phyloP scores from a whole-genome alignment of 2,113 vertebrate genomes.

The Coptodon rendalli region DNA sequence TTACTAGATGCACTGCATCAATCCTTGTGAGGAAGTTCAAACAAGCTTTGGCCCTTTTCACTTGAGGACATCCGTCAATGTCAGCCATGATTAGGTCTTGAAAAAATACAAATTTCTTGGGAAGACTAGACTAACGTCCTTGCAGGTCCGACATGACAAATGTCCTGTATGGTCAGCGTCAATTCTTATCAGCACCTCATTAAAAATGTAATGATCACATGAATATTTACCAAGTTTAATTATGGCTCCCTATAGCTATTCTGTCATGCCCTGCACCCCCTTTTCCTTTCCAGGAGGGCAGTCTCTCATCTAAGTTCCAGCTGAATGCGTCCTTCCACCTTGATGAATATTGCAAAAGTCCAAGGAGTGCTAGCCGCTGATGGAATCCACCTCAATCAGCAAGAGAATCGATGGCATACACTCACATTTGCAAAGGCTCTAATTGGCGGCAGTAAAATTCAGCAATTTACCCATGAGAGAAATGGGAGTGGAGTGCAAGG shows the following conservation, averaged over 20 bases:
- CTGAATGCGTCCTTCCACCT: conserved; percentile 44
- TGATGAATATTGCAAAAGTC: conserved; percentile 68
- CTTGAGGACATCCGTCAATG: conserved; percentile 56
- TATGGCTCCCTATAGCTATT: conserved; percentile 45
- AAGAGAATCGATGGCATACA: conserved; percentile 54
- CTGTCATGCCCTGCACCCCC: neutral
- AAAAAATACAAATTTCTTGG: conserved; percentile 33
- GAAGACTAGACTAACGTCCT: conserved; percentile 45
- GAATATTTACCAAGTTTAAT: conserved; percentile 73
- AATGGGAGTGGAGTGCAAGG: neutral
- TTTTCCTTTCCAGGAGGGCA: conserved; percentile 33
- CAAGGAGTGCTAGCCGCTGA: conserved; percentile 24
- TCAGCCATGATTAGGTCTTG: conserved; percentile 53
- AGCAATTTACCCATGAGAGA: conserved; percentile 42
- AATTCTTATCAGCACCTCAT: conserved; percentile 59
- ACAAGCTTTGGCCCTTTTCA: conserved; percentile 17
- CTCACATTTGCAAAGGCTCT: conserved; percentile 53
- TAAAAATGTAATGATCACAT: conserved; percentile 70
- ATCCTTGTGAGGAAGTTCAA: conserved; percentile 24
- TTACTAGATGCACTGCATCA: neutral
- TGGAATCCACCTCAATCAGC: conserved; percentile 58
- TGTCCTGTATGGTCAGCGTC: conserved; percentile 55
- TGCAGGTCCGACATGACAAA: conserved; percentile 50
- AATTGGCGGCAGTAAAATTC: conserved; percentile 64
- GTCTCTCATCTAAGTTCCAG: conserved; percentile 22